A percentile compares a stretch with the other conserved stretches of the same genome.
These are phyloP conservation scores for Drosophila gaucha DNA, from an alignment of 2,888 invertebrate species.

Conservation along the genomic window DNA sequence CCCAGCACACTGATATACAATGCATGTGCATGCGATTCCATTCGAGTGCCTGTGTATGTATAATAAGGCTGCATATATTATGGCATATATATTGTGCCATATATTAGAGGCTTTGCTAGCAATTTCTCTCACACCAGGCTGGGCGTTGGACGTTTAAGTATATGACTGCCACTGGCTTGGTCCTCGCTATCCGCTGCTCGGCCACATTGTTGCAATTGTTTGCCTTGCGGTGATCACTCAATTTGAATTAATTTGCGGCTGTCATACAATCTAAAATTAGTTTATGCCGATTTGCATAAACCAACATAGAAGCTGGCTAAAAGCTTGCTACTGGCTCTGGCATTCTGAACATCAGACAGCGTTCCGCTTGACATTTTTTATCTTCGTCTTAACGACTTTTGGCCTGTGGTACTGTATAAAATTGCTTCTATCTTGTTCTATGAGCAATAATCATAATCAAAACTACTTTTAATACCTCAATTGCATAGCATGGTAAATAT, in stretches of 20 bases:
- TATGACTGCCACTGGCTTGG: conserved; percentile 20
- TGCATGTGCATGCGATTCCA: conserved; percentile 58
- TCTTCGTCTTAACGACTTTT: neutral
- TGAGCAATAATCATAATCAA: neutral
- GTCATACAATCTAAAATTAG: conserved; percentile 74
- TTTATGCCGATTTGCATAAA: conserved; percentile 71
- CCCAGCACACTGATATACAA: conserved; percentile 47
- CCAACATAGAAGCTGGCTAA: conserved; percentile 50
- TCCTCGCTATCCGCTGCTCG: conserved; percentile 1
- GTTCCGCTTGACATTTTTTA: neutral
- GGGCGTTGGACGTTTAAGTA: conserved; percentile 15
- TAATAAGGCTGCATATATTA: conserved; percentile 73
- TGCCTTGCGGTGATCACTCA: conserved; percentile 73
- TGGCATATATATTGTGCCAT: conserved; percentile 65
- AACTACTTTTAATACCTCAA: no score
- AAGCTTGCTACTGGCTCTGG: conserved; percentile 8
- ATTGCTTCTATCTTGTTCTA: neutral
- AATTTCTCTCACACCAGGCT: conserved; percentile 6
- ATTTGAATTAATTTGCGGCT: conserved; percentile 79
- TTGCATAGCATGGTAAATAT: neutral
- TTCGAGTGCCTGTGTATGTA: conserved; percentile 27
- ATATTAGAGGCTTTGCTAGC: conserved; percentile 53
- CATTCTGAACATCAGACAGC: conserved; percentile 7
- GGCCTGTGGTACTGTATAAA: neutral
- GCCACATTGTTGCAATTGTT: conserved; percentile 47